A percentile compares a stretch with the other conserved stretches of the same genome.
Conservation (phyloP, 2,113 vertebrate species). For the Ifrita kowaldi region DNA sequence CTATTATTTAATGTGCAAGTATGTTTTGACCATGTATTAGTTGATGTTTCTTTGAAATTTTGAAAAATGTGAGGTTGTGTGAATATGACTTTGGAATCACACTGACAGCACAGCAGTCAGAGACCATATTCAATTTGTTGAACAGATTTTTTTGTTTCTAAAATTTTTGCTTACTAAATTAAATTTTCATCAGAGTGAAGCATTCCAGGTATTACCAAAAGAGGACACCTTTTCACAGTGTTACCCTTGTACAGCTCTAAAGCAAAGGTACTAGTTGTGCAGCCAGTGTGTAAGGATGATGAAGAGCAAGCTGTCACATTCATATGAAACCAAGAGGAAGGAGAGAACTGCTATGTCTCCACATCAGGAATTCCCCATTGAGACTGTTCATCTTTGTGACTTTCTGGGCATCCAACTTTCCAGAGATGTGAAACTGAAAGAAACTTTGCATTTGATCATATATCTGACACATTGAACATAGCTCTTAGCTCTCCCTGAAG, state of each 20-base stretch:
- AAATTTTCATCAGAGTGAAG: not conserved
- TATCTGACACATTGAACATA: not conserved
- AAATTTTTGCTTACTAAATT: not conserved
- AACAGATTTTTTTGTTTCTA: not conserved
- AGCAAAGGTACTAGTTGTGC: not conserved
- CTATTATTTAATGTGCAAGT: not conserved
- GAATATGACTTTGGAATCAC: not conserved
- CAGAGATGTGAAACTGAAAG: conserved; percentile 60
- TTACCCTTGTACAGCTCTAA: not conserved
- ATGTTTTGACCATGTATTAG: not conserved
- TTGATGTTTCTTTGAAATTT: not conserved
- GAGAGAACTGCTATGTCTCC: conserved; percentile 46
- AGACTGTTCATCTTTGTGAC: conserved; percentile 52
- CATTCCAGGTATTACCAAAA: not conserved
- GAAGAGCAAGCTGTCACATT: not conserved
- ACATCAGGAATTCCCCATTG: conserved; percentile 65
- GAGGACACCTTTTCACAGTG: not conserved
- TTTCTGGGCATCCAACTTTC: conserved; percentile 17
- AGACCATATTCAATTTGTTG: not conserved
- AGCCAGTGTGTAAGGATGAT: not conserved
- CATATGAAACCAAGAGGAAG: not conserved
- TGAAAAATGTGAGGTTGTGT: not conserved
- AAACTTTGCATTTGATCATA: conserved; percentile 50
- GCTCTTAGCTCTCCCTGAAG: not conserved
- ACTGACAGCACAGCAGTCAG: not conserved